A percentile compares a stretch with the other conserved stretches of the same genome.
These are phyloP conservation scores for Sebastiscus tertius DNA, from an alignment of 2,797 vertebrate genomes.

Conservation along the genomic window DNA sequence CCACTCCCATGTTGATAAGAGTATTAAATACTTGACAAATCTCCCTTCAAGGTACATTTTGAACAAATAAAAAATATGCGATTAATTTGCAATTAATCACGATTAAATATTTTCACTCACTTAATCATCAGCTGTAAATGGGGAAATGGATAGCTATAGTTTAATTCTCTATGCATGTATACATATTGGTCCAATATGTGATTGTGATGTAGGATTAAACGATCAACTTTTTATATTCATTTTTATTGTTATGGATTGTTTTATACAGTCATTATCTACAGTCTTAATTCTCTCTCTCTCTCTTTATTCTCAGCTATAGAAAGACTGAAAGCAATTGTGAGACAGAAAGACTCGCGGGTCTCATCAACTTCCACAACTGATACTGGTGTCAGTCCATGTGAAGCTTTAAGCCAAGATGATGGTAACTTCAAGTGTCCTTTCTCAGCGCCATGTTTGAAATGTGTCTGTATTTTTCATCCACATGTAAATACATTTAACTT, in stretches of 20 bases:
- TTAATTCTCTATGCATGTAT: too few relatives aligned
- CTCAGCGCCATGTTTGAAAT: not conserved
- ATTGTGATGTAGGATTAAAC: too few relatives aligned
- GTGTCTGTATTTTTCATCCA: not conserved
- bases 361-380: not conserved
- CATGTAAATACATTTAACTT: not conserved
- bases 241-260: not conserved
- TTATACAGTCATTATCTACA: not conserved
- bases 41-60: too few relatives aligned
- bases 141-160: too few relatives aligned
- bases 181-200: too few relatives aligned
- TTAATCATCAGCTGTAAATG: too few relatives aligned
- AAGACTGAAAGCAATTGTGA: slow-evolving; percentile 19
- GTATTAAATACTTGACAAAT: too few relatives aligned
- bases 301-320: slow-evolving; percentile 44
- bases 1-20: too few relatives aligned
- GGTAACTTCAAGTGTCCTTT: slow-evolving; percentile 42
- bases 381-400: not conserved
- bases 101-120: too few relatives aligned
- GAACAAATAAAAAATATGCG: too few relatives aligned
- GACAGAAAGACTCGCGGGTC: not conserved
- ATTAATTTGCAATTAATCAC: too few relatives aligned
- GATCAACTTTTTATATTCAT: too few relatives aligned
- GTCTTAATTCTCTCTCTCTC: not conserved
- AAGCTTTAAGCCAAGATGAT: slow-evolving; percentile 29